phyloP scores from a whole-genome alignment of 1,140 invertebrate species.

The Reticulitermes speratus region DNA sequence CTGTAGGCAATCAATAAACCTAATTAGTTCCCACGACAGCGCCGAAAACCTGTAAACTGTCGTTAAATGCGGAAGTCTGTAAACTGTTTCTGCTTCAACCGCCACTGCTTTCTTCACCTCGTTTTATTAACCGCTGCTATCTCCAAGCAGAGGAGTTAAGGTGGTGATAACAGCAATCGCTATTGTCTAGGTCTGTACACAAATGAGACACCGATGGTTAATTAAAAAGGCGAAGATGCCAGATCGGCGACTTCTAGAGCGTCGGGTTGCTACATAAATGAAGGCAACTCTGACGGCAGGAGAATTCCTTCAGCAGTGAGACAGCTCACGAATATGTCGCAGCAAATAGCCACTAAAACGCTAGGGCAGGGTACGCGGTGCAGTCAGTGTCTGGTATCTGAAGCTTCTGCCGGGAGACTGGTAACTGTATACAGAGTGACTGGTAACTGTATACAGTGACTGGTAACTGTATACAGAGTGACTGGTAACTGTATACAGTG shows the following conservation, averaged over 20 bases:
- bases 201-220: not conserved
- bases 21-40: no score
- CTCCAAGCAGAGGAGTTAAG: no score
- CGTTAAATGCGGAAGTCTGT: no score
- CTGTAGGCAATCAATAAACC: no score
- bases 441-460: not conserved
- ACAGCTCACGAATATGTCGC: not conserved
- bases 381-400: not conserved
- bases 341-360: constrained; percentile 6
- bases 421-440: not conserved
- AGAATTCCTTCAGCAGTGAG: not conserved
- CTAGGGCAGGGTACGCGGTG: not conserved
- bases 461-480: no score
- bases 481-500: no score
- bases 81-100: no score
- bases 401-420: not conserved
- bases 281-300: not conserved
- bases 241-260: constrained; percentile 2
- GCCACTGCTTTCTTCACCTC: no score
- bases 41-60: no score
- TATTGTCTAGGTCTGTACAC: no score
- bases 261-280: not conserved
- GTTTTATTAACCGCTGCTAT: no score
- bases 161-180: no score
- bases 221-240: not conserved